These are phyloP conservation scores for Urosaurus nigricauda DNA, from an alignment of 2,797 vertebrate species.

Conservation along the genomic window DNA sequence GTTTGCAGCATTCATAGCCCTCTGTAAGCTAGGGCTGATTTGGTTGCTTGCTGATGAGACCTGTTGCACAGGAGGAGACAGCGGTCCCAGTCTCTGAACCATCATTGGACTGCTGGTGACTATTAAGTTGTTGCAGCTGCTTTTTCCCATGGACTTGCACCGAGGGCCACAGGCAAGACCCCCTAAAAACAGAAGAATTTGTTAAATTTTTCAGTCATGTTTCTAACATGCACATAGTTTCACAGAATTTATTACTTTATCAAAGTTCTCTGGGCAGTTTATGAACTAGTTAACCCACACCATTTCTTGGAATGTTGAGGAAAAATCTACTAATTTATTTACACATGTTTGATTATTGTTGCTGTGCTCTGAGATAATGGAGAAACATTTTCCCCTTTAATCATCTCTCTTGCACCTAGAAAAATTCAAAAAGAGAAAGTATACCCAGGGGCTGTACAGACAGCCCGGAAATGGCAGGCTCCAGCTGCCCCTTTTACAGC, in stretches of 20 bases:
- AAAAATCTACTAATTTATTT: neutral
- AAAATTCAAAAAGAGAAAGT: neutral
- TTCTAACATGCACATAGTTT: conserved; percentile 5
- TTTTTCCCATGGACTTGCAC: conserved; percentile 84
- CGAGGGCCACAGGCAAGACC: conserved; percentile 75
- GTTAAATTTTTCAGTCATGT: conserved; percentile 63
- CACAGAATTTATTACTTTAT: neutral
- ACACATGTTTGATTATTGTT: too few species aligned
- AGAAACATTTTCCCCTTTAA: neutral
- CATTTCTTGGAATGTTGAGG: neutral
- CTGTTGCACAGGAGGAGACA: conserved; percentile 78
- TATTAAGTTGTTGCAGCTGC: conserved; percentile 82
- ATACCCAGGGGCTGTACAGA: neutral
- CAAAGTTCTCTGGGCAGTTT: neutral
- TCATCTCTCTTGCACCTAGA: neutral
- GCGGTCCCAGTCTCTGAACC: conserved; percentile 81
- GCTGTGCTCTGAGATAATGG: neutral
- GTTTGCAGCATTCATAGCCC: conserved; percentile 79
- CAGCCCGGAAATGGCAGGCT: too few species aligned
- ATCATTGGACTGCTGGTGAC: conserved; percentile 84
- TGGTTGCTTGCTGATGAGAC: conserved; percentile 76
- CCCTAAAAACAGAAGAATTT: conserved; percentile 81
- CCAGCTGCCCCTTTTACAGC: too few species aligned
- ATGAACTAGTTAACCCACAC: conserved; percentile 55
- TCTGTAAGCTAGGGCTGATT: conserved; percentile 79